Conservation (phyloP, 2,113 vertebrate genomes). For the Kryptolebias marmoratus region DNA sequence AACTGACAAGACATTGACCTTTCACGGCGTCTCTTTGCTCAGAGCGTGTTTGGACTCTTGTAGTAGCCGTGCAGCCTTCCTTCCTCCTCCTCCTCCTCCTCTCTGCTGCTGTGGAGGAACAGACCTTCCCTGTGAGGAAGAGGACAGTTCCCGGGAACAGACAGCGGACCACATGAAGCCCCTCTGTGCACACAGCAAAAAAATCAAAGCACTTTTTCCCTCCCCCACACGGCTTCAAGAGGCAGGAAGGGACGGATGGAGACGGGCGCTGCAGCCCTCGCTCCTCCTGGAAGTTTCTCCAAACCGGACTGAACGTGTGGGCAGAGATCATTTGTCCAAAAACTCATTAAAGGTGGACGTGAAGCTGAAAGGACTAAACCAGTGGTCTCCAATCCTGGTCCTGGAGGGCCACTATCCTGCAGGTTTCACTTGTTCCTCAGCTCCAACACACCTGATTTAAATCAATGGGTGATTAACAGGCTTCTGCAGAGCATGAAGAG, state of each 20-base stretch:
- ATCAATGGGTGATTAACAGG: too few species aligned
- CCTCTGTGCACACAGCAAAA: constrained; percentile 64
- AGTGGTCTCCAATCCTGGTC: too few species aligned
- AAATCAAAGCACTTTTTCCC: constrained; percentile 65
- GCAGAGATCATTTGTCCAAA: not conserved
- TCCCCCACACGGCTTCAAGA: constrained; percentile 70
- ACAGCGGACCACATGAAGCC: constrained; percentile 72
- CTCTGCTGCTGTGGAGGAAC: not conserved
- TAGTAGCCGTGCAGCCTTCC: too few species aligned
- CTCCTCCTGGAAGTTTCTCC: constrained; percentile 20
- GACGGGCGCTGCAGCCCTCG: constrained; percentile 36
- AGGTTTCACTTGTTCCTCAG: too few species aligned
- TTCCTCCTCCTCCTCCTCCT: not conserved
- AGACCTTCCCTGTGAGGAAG: constrained; percentile 43
- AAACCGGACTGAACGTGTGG: constrained; percentile 10
- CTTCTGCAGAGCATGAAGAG: too few species aligned
- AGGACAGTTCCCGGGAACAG: constrained; percentile 64
- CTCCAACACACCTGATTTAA: too few species aligned
- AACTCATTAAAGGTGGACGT: not conserved
- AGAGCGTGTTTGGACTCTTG: too few species aligned
- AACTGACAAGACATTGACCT: too few species aligned
- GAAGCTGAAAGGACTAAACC: too few species aligned
- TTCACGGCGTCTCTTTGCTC: too few species aligned
- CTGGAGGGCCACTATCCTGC: too few species aligned
- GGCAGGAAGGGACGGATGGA: constrained; percentile 43